phyloP scores from a whole-genome alignment of 2,113 vertebrate genomes.

The Paratilapia polleni region DNA sequence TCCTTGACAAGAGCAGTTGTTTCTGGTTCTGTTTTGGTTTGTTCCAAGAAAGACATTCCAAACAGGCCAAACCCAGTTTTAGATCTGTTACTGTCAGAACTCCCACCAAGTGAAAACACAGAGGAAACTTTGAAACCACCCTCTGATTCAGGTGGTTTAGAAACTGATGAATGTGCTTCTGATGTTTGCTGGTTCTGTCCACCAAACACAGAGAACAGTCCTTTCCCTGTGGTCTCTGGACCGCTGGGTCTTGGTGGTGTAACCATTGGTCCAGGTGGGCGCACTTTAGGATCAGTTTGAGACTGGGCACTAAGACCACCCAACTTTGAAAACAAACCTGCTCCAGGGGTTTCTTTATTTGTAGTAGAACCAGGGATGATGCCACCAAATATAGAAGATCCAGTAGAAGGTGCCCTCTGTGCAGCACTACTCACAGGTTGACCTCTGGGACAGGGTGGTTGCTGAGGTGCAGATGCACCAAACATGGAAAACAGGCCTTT shows the following conservation, averaged over 20 bases:
- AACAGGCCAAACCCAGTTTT: constrained; percentile 86
- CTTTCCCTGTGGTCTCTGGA: constrained; percentile 67
- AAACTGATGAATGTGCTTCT: constrained; percentile 21
- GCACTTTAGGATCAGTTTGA: constrained; percentile 36
- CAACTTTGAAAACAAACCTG: constrained; percentile 77
- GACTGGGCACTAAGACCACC: constrained; percentile 62
- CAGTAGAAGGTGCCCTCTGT: constrained; percentile 54
- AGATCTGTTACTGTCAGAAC: constrained; percentile 74
- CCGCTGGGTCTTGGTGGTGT: constrained; percentile 38
- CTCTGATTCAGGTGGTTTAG: constrained; percentile 76
- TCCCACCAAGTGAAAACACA: constrained; percentile 80
- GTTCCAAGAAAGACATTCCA: constrained; percentile 85
- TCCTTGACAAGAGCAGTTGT: constrained; percentile 14
- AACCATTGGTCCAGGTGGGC: constrained; percentile 31
- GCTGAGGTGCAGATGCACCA: constrained; percentile 65
- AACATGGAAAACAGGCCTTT: constrained; percentile 81
- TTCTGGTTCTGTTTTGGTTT: constrained; percentile 77
- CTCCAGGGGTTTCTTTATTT: constrained; percentile 71
- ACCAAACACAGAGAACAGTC: constrained; percentile 76
- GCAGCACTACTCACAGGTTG: constrained; percentile 44
- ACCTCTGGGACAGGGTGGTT: constrained; percentile 55
- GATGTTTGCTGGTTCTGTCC: constrained; percentile 60
- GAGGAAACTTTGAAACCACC: constrained; percentile 84
- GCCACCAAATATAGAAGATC: constrained; percentile 78
- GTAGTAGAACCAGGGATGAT: constrained; percentile 70